Percentiles rank a stretch among this genome's conserved stretches.
These are phyloP conservation scores for Menura novaehollandiae DNA, from an alignment of 2,113 vertebrate genomes.

Conservation along the genomic window DNA sequence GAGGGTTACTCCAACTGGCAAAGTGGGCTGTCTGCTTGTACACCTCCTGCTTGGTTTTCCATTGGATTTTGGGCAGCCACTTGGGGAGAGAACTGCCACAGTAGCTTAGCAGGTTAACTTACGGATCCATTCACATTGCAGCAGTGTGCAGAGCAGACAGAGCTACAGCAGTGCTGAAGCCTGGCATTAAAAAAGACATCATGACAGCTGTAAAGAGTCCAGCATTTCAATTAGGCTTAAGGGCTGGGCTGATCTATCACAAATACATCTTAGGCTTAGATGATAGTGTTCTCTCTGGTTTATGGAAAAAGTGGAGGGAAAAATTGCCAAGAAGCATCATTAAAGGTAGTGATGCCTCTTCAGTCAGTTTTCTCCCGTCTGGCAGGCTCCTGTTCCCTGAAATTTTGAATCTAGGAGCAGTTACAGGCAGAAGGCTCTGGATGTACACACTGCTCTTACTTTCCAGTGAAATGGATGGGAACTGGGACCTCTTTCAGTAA, in stretches of 20 bases:
- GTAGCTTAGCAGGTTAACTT: background rate
- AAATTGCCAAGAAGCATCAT: background rate
- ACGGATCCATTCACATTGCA: fast-evolving
- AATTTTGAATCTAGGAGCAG: background rate
- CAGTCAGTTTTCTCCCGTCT: background rate
- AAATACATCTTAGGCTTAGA: background rate
- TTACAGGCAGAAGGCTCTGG: background rate
- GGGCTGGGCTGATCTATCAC: background rate
- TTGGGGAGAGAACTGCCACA: background rate
- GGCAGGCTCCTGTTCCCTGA: background rate
- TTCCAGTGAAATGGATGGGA: background rate
- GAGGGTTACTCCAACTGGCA: background rate
- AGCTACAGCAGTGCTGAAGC: background rate
- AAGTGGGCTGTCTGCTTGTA: background rate
- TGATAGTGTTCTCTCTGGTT: background rate
- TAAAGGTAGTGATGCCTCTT: background rate
- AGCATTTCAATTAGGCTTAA: background rate
- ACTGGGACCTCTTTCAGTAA: background rate
- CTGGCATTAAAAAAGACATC: background rate
- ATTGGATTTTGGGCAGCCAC: background rate
- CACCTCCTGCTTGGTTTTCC: background rate
- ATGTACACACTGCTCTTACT: background rate
- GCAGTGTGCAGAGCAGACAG: background rate
- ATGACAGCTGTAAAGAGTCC: background rate
- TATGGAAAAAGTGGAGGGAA: background rate